These are phyloP conservation scores for Aphodius granarius DNA, from an alignment of 2,888 invertebrate species.

Conservation along the genomic window DNA sequence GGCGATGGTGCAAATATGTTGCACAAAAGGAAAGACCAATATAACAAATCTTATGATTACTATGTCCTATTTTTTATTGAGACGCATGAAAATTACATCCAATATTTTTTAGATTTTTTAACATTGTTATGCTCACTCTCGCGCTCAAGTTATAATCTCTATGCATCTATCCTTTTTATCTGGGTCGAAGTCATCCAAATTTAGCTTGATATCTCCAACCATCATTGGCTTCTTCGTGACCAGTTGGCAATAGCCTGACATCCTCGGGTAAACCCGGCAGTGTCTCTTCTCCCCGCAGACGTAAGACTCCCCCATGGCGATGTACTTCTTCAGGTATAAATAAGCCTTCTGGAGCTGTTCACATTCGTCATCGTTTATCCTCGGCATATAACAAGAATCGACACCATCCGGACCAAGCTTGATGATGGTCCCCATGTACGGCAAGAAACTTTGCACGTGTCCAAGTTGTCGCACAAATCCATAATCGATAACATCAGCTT, in stretches of 20 bases:
- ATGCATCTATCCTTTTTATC: conserved; percentile 20
- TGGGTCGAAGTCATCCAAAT: conserved; percentile 11
- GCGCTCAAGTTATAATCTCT: conserved; percentile 18
- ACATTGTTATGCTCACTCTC: not conserved
- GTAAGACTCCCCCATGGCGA: conserved; percentile 44
- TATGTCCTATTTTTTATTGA: too few relatives aligned
- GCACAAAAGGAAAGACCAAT: too few relatives aligned
- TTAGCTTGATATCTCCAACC: conserved; percentile 23
- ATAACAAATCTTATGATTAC: too few relatives aligned
- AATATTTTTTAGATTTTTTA: not conserved
- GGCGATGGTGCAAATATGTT: too few relatives aligned
- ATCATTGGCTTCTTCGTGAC: conserved; percentile 20
- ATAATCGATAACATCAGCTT: conserved; percentile 45
- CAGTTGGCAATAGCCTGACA: conserved; percentile 20
- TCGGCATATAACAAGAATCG: conserved; percentile 47
- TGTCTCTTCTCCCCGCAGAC: conserved; percentile 40
- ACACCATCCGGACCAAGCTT: conserved; percentile 47
- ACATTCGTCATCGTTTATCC: conserved; percentile 44
- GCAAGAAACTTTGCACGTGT: conserved; percentile 46
- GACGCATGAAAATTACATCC: too few relatives aligned
- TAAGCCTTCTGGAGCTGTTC: conserved; percentile 42
- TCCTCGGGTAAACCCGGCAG: conserved; percentile 9
- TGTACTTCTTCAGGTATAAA: conserved; percentile 40
- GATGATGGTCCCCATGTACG: conserved; percentile 49
- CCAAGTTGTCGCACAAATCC: conserved; percentile 49